phyloP scores from a whole-genome alignment of 2,888 invertebrate genomes.

The Leistus spinibarbis region DNA sequence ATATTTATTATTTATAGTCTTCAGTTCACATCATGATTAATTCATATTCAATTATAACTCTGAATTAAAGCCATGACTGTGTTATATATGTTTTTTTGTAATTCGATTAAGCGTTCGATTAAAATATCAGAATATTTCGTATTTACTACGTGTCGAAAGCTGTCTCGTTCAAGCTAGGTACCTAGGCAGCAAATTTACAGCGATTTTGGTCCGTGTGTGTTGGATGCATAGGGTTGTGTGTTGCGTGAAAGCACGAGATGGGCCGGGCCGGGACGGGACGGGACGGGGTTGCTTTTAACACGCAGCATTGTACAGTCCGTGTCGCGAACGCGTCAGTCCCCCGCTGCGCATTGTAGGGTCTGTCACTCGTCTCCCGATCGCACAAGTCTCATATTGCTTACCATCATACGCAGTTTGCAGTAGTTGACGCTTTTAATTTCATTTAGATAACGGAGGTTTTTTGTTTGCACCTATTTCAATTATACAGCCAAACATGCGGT shows the following conservation, averaged over 20 bases:
- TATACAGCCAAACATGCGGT: background rate
- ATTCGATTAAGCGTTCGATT: slow-evolving; percentile 35
- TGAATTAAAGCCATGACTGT: background rate
- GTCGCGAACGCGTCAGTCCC: slow-evolving; percentile 49
- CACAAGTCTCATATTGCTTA: slow-evolving; percentile 1
- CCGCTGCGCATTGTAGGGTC: slow-evolving; percentile 52
- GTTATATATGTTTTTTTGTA: slow-evolving; percentile 3
- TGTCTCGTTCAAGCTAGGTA: background rate
- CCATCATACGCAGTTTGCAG: slow-evolving; percentile 45
- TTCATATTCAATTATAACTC: background rate
- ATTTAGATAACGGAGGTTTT: background rate
- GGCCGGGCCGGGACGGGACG: slow-evolving; percentile 15
- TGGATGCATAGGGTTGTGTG: background rate
- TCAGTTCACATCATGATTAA: background rate
- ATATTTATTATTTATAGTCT: too few species aligned
- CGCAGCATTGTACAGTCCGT: slow-evolving; percentile 42
- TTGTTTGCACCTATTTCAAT: background rate
- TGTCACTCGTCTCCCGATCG: slow-evolving; percentile 46
- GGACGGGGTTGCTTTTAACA: slow-evolving; percentile 31
- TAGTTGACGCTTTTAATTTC: slow-evolving; percentile 21
- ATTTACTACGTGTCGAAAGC: background rate
- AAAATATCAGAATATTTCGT: slow-evolving; percentile 35
- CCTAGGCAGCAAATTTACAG: background rate
- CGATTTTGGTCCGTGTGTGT: background rate
- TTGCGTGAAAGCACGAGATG: background rate